Conservation (phyloP, 35 echinoderm and acorn worm species). For the Antedon bifida region DNA sequence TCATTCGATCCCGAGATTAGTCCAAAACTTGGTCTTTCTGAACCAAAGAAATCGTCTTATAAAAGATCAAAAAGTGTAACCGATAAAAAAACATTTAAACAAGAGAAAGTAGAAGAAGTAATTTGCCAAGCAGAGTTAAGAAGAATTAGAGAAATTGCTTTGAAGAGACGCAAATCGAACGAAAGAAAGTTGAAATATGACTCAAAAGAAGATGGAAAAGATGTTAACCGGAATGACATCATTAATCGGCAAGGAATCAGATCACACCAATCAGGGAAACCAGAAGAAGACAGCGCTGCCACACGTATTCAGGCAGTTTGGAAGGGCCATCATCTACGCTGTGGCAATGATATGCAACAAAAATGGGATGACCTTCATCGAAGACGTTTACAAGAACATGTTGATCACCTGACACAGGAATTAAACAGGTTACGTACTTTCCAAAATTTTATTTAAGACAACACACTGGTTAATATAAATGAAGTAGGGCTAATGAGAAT, state of each 20-base stretch:
- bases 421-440: conserved; percentile 54
- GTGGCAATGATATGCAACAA: conserved; percentile 26
- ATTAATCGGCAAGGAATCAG: neutral
- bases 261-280: neutral
- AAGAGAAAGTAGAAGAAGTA: neutral
- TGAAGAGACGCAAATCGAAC: neutral
- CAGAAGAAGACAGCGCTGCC: conserved; percentile 20
- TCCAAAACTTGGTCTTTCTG: neutral
- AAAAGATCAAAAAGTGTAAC: neutral
- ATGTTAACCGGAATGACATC: neutral
- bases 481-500: no score
- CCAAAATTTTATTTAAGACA: no score
- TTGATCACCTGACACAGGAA: conserved; percentile 73
- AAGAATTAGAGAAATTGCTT: neutral
- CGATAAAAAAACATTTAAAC: neutral
- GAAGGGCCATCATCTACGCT: conserved; percentile 46
- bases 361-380: conserved; percentile 35
- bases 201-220: neutral
- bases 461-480: no score
- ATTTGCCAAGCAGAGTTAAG: neutral
- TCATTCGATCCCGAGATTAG: neutral
- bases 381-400: conserved; percentile 73
- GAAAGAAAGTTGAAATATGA: neutral
- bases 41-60: neutral
- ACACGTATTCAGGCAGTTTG: conserved; percentile 73